Base-by-base conservation (phyloP, 2,113 vertebrate species). In the Dermatemys mawii region DNA sequence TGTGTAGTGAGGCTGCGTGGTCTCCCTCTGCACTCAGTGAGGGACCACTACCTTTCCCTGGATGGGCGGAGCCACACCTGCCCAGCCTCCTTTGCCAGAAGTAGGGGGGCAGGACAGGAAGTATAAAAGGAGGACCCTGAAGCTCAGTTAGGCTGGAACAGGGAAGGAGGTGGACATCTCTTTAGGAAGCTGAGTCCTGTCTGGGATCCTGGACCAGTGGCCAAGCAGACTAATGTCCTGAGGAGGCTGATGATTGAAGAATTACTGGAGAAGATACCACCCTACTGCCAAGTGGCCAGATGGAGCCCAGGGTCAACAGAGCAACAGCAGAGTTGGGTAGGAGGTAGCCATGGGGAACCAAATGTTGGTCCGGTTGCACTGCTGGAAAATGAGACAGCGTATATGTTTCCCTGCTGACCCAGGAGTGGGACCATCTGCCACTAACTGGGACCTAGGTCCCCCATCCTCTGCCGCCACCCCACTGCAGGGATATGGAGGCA, bases 401-500 rank as follows among this genome's bases (percentile, higher is more conserved):
- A 10, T 11, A 11, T 14, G 32, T 70, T 38, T 70, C 63, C 19
- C 9, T 35, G 17, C 19, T 70, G n/a, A 70, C 35, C 5, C 19
- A 38, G n/a, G 17, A 17, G n/a, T 1, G 5, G 63, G n/a, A 38
- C 63, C n/a, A 9, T 10, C 63, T 21, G 19, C 41, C 1, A 13
- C 21, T 0, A 10, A 6, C 13, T 4, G 67, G 51, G 78, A 7
- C 60, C 44, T 38, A 19, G n/a, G 63, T 38, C 17, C 9, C 8
- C 16, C 17, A 70, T 5, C 63, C 17, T 9, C n/a, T 38, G 57
- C 13, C 29, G 57, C 57, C 13, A 32, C 19, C 19, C 32, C 17
- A 38, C 35, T 67, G 60, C 60, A 67, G 32, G 35, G 17, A 21
- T 67, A 38, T 67, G 35, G 16, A 38, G 35, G 35, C 22, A n/a